Base-by-base conservation (phyloP, 1,140 invertebrate species). In the Cherax destructor region DNA sequence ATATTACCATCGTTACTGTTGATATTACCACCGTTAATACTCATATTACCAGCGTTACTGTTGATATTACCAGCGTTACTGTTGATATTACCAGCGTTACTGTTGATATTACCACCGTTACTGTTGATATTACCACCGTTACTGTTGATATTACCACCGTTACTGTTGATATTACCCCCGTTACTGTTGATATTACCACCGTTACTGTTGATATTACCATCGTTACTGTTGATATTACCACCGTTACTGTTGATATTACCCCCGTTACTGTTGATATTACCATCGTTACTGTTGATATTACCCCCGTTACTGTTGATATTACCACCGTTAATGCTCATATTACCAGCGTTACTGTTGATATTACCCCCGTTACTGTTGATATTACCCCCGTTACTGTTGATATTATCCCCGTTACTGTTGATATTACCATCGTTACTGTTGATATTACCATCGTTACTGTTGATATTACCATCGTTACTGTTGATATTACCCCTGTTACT, bases 361-460 rank as follows among this genome's bases (percentile, higher is more conserved):
- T 69, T 69, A 69, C n/a, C n/a, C 1, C 1, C 3, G n/a, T 69
- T 69, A 69, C n/a, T 69, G n/a, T 69, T 69, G n/a, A 16, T 69
- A 69, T 69, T 69, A 41, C 30, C n/a, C n/a, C n/a, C n/a, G 30
- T 69, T 69, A 69, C n/a, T 69, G n/a, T 69, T 69, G n/a, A 16
- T 69, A 69, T 69, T 69, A 69, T n/a, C n/a, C n/a, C n/a, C n/a
- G 30, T 69, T 69, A 69, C n/a, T 69, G n/a, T 69, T 69, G n/a
- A 16, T 69, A 69, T 69, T 69, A 69, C n/a, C n/a, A 69, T 1
- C 3, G n/a, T 69, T 69, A 69, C n/a, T 69, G n/a, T 69, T 69
- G n/a, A 16, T 69, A 69, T 69, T 69, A 69, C n/a, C n/a, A 69
- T 1, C 3, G 13, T 69, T 16, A 16, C 30, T 41, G 30, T 41